Percentiles rank a stretch among this genome's conserved stretches.
Conservation (phyloP, 2,113 vertebrate genomes). For the Nothoprocta perdicaria region DNA sequence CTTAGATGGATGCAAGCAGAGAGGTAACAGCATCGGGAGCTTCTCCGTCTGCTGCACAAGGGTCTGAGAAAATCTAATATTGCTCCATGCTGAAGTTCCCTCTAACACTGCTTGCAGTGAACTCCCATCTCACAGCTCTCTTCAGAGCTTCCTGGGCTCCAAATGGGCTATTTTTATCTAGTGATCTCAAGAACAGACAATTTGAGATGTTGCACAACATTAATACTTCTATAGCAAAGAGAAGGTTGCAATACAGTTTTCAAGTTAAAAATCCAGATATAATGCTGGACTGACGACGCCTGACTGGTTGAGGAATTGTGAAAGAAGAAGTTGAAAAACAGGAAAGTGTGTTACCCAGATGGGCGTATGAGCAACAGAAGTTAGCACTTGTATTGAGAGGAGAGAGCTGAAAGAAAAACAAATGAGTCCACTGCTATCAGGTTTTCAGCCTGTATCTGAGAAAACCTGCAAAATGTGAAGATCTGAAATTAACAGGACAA, state of each 20-base stretch:
- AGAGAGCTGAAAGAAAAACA: background rate
- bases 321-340: background rate
- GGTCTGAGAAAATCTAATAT: background rate
- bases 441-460: background rate
- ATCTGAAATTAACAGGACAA: constrained; percentile 9
- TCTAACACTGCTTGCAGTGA: background rate
- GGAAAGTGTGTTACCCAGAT: background rate
- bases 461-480: background rate
- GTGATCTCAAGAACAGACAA: background rate
- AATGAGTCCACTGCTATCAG: background rate
- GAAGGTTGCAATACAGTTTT: constrained; percentile 5
- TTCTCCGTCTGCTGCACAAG: background rate
- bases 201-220: constrained; percentile 43
- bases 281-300: background rate
- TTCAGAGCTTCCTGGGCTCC: constrained; percentile 4
- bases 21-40: background rate
- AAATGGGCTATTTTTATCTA: constrained; percentile 19
- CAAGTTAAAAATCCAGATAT: background rate
- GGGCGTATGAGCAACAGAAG: background rate
- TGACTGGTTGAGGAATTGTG: background rate
- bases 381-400: background rate
- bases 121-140: background rate
- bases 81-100: background rate
- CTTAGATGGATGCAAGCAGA: background rate
- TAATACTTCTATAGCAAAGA: constrained; percentile 20